Conservation (phyloP, 2,113 vertebrate species). For the Eurypyga helias region DNA sequence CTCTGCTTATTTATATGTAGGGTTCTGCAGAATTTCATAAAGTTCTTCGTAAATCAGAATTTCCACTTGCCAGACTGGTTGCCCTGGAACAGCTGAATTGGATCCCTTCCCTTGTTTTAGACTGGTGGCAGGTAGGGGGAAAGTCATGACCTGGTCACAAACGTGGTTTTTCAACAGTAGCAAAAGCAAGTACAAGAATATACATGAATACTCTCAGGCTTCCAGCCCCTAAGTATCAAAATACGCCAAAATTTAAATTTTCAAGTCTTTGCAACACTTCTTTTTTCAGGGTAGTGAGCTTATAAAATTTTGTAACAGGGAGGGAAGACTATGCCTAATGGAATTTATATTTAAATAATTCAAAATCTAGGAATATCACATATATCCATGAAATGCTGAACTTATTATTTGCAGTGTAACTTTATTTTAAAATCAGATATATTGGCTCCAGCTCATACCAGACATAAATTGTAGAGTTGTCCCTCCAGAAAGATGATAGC, state of each 20-base stretch:
- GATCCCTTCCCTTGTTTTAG: not conserved
- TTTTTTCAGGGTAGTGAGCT: not conserved
- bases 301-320: not conserved
- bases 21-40: not conserved
- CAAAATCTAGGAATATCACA: not conserved
- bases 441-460: not conserved
- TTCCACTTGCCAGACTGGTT: not conserved
- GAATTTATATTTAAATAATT: not conserved
- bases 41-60: not conserved
- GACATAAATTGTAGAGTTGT: not conserved
- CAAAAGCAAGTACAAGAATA: not conserved
- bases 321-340: not conserved
- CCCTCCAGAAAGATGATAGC: not conserved
- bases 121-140: not conserved
- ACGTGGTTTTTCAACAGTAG: not conserved
- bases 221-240: not conserved
- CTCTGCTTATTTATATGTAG: not conserved
- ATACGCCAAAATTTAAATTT: not conserved
- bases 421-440: not conserved
- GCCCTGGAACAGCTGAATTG: not conserved
- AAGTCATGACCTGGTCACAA: not conserved
- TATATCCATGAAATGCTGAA: not conserved
- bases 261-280: not conserved
- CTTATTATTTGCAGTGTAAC: not conserved
- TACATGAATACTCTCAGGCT: not conserved